phyloP scores from a whole-genome alignment of 1,140 invertebrate species.

The Teleogryllus occipitalis region DNA sequence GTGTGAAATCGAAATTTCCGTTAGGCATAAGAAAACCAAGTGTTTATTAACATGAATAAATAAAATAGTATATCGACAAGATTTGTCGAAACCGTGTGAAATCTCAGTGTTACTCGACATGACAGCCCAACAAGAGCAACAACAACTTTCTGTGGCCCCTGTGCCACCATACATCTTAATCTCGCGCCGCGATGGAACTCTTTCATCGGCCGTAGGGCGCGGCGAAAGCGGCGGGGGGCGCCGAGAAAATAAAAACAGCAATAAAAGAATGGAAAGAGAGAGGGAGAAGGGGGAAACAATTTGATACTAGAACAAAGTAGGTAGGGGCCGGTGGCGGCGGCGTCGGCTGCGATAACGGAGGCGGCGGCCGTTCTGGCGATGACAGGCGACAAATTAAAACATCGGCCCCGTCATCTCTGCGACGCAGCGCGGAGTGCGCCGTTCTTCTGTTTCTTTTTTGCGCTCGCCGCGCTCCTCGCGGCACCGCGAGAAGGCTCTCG shows the following conservation, averaged over 20 bases:
- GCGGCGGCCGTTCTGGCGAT: background rate
- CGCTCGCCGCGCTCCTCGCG: background rate
- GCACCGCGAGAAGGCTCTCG: too few species aligned
- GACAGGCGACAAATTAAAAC: conserved; percentile 4
- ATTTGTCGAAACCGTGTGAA: too few species aligned
- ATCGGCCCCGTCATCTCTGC: background rate
- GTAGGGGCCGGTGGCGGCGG: too few species aligned
- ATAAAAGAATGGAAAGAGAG: background rate
- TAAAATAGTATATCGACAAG: too few species aligned
- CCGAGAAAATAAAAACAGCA: background rate
- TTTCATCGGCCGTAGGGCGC: background rate
- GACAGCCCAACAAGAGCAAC: too few species aligned
- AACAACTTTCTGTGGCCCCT: background rate
- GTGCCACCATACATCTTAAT: background rate
- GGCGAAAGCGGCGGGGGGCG: too few species aligned
- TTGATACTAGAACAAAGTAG: conserved; percentile 5
- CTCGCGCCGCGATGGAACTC: background rate
- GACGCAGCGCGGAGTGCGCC: background rate
- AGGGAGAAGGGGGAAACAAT: background rate
- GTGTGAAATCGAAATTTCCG: too few species aligned
- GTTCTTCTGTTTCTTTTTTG: background rate
- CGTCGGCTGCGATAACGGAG: too few species aligned
- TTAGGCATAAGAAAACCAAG: too few species aligned
- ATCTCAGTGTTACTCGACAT: too few species aligned
- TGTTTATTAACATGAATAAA: too few species aligned